Evolutionary conservation across 2,113 vertebrate species (phyloP).

Genomic region (Egretta garzetta): DNA sequence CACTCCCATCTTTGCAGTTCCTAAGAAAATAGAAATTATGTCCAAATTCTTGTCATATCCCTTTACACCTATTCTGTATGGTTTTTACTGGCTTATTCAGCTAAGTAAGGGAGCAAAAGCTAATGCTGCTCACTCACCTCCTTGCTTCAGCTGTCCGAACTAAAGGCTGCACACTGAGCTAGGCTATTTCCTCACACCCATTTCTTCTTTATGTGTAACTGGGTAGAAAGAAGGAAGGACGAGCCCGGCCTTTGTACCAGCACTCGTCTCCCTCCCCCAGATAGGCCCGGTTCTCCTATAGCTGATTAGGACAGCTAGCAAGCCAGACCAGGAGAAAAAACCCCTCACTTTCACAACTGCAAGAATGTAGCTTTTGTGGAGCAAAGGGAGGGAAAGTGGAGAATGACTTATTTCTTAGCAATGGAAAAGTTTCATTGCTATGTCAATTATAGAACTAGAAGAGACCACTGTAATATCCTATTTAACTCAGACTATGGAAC

Average conservation of each 20-base stretch:
- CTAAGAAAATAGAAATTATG: background rate
- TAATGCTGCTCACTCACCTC: background rate
- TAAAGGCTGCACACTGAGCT: background rate
- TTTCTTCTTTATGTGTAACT: background rate
- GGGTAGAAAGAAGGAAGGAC: background rate
- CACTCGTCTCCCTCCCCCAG: background rate
- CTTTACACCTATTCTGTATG: background rate
- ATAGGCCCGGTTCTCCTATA: background rate
- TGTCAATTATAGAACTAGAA: background rate
- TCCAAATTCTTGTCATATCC: constrained; percentile 28
- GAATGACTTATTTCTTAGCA: background rate
- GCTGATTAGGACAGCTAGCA: background rate
- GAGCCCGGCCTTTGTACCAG: background rate
- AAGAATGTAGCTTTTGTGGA: background rate
- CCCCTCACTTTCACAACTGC: background rate
- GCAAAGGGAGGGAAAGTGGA: background rate
- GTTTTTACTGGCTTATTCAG: background rate
- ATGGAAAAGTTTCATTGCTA: background rate
- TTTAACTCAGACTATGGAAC: background rate
- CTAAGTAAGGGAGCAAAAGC: background rate
- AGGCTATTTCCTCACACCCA: background rate
- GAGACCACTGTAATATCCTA: background rate
- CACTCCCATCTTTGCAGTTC: background rate
- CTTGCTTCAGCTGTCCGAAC: background rate
- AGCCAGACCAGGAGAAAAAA: background rate